Conservation (phyloP, 2,113 vertebrate species). For the Oophaga pumilio region DNA sequence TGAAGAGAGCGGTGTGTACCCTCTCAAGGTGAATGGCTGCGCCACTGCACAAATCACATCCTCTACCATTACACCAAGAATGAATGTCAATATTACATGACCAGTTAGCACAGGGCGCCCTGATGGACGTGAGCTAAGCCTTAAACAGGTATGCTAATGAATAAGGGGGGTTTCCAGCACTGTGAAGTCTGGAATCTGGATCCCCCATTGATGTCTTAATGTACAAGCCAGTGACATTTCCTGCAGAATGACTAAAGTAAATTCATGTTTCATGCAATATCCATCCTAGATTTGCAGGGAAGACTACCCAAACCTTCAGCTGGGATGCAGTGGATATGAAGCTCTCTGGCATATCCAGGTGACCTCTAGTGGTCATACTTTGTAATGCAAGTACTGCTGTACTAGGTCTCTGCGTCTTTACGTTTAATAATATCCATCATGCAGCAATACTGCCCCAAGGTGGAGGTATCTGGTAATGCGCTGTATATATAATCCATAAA, state of each 20-base stretch:
- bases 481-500: neutral
- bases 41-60: neutral
- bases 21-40: neutral
- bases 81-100: too few species aligned
- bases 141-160: too few species aligned
- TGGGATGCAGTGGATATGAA: neutral
- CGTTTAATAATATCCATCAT: neutral
- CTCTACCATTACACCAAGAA: neutral
- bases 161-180: too few species aligned
- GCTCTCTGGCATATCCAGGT: too few species aligned
- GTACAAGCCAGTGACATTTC: too few species aligned
- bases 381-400: neutral
- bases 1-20: too few species aligned
- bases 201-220: too few species aligned
- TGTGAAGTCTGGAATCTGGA: too few species aligned
- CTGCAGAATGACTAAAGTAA: too few species aligned
- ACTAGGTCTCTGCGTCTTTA: neutral
- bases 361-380: constrained; percentile 25
- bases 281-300: neutral
- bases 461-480: neutral
- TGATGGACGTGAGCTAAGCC: too few species aligned
- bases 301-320: neutral
- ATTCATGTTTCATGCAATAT: too few species aligned
- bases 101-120: too few species aligned
- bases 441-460: neutral